Conservation (phyloP, 1,140 invertebrate species). For the Metaphire vulgaris region DNA sequence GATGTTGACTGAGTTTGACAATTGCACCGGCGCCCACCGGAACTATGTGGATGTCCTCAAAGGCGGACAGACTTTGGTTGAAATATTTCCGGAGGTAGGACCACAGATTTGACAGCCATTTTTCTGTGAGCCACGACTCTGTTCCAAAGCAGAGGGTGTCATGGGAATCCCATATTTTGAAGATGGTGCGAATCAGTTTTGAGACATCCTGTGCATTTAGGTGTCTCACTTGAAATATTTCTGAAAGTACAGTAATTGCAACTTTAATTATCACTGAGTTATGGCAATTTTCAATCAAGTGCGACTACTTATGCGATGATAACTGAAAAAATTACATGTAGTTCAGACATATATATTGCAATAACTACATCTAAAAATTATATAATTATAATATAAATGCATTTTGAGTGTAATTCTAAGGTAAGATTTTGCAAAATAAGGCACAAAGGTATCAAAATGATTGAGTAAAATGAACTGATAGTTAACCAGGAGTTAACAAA, state of each 20-base stretch:
- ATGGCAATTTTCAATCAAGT: too few relatives aligned
- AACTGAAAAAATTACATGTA: too few relatives aligned
- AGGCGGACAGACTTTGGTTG: neutral
- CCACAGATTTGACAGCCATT: neutral
- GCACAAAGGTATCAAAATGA: too few relatives aligned
- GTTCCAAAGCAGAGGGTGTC: neutral
- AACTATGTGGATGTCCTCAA: neutral
- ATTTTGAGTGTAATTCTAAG: too few relatives aligned
- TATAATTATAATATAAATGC: too few relatives aligned
- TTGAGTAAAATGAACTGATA: too few relatives aligned
- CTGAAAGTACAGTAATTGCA: neutral
- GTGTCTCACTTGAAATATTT: neutral
- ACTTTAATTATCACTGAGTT: too few relatives aligned
- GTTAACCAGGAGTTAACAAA: too few relatives aligned
- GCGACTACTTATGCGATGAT: too few relatives aligned
- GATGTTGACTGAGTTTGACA: neutral
- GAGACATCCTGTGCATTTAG: neutral
- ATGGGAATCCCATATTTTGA: neutral
- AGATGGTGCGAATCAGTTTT: neutral
- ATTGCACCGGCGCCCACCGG: neutral
- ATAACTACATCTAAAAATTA: too few relatives aligned
- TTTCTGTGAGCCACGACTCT: neutral
- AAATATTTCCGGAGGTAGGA: neutral
- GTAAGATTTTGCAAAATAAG: too few relatives aligned
- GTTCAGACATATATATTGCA: too few relatives aligned